Conservation (phyloP, 2,113 vertebrate species). For the Engystomops pustulosus region DNA sequence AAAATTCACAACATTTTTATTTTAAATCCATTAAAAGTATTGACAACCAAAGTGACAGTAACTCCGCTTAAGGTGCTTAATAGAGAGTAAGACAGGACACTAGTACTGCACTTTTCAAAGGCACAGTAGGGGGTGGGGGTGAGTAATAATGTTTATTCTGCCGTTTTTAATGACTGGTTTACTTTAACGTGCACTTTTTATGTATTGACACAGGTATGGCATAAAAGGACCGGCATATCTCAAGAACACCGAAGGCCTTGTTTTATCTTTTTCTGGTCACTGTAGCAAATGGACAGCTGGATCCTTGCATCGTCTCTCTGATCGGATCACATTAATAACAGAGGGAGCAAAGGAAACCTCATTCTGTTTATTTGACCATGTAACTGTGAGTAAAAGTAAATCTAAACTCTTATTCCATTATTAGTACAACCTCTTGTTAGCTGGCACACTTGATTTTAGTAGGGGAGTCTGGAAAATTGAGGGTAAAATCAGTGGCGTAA, state of each 20-base stretch:
- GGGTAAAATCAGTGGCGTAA: too few relatives aligned
- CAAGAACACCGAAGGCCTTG: slow-evolving; percentile 86
- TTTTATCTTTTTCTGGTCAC: slow-evolving; percentile 72
- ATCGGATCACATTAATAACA: slow-evolving; percentile 80
- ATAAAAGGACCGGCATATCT: slow-evolving; percentile 89
- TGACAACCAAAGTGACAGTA: too few relatives aligned
- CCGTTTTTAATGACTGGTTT: too few relatives aligned
- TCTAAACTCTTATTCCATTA: background rate
- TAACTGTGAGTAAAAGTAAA: slow-evolving; percentile 79
- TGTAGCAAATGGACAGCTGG: slow-evolving; percentile 86
- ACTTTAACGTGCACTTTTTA: background rate
- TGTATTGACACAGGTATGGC: slow-evolving; percentile 78
- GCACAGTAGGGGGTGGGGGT: too few relatives aligned
- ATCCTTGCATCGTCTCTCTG: slow-evolving; percentile 74
- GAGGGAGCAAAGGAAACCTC: slow-evolving; percentile 72
- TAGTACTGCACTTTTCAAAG: too few relatives aligned
- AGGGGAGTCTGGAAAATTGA: too few relatives aligned
- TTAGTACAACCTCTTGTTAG: background rate
- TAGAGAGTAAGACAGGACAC: too few relatives aligned
- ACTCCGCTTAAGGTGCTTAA: too few relatives aligned
- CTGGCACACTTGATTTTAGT: too few relatives aligned
- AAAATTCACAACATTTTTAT: too few relatives aligned
- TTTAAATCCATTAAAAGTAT: too few relatives aligned
- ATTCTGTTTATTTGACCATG: slow-evolving; percentile 85
- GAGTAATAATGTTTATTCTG: too few relatives aligned